Percentiles rank a stretch among this genome's conserved stretches.
These are phyloP conservation scores for Pseudanteris insignis DNA, from an alignment of 2,888 invertebrate species.

Conservation along the genomic window DNA sequence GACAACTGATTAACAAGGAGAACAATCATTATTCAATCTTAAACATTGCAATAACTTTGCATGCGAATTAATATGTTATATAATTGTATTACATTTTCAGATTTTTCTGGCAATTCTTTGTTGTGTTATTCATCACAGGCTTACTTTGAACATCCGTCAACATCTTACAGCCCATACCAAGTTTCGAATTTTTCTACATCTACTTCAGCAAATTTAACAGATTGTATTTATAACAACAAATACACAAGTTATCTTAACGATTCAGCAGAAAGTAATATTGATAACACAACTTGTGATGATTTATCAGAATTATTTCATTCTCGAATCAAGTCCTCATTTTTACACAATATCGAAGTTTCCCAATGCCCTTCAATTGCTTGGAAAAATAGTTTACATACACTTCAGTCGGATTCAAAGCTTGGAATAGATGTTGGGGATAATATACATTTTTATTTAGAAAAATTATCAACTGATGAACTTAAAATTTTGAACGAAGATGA, in stretches of 20 bases:
- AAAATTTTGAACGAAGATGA: conserved; percentile 75
- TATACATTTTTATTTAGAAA: conserved; percentile 68
- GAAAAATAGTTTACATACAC: too few relatives aligned
- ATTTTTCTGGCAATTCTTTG: conserved; percentile 58
- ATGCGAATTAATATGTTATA: background rate
- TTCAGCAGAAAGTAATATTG: too few relatives aligned
- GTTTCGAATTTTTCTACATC: conserved; percentile 56
- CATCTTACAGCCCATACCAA: conserved; percentile 57
- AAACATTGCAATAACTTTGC: too few relatives aligned
- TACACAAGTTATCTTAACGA: too few relatives aligned
- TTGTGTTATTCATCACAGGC: conserved; percentile 59
- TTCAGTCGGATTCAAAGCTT: conserved; percentile 46
- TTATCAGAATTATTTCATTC: too few relatives aligned
- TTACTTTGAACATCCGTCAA: conserved; percentile 57
- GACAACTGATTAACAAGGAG: too few relatives aligned
- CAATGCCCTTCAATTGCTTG: too few relatives aligned
- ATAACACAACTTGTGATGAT: conserved; percentile 48
- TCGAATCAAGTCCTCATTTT: too few relatives aligned
- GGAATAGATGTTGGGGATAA: conserved; percentile 49
- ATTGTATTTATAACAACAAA: conserved; percentile 57
- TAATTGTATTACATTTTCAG: conserved; percentile 40
- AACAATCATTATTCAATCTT: too few relatives aligned
- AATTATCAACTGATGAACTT: conserved; percentile 73
- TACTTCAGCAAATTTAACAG: conserved; percentile 57
- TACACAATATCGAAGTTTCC: too few relatives aligned